These are phyloP conservation scores for Brevimyrus niger DNA, from an alignment of 2,113 vertebrate species.

Conservation along the genomic window DNA sequence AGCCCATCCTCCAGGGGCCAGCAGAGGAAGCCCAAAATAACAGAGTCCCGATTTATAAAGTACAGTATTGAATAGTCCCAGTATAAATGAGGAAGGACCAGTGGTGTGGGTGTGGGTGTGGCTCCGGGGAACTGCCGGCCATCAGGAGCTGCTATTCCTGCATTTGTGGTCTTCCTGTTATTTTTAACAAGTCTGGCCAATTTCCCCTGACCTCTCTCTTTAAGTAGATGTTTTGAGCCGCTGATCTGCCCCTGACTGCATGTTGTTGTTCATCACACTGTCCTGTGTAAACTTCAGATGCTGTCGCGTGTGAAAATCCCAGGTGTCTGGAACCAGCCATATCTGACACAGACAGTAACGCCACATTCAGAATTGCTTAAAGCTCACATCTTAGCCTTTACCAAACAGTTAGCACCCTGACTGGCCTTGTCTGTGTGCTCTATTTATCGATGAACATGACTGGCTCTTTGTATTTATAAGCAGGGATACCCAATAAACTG, in stretches of 20 bases:
- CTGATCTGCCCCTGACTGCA: not conserved
- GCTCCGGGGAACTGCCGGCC: not conserved
- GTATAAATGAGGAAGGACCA: not conserved
- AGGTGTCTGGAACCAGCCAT: not conserved
- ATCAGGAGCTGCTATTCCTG: not conserved
- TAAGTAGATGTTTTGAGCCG: not conserved
- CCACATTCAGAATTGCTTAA: not conserved
- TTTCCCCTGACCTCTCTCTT: not conserved
- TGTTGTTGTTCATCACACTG: not conserved
- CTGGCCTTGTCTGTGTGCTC: not conserved
- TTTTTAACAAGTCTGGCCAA: not conserved
- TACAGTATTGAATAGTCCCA: not conserved
- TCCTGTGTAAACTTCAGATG: not conserved
- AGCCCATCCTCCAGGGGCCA: not conserved
- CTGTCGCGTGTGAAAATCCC: not conserved
- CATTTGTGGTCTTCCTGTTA: not conserved
- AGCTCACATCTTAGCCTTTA: not conserved
- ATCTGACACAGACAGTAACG: not conserved
- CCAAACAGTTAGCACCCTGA: not conserved
- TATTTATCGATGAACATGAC: not conserved
- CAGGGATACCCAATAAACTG: not conserved
- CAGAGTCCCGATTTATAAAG: not conserved
- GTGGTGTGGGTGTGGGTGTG: not conserved
- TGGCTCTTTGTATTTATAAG: not conserved
- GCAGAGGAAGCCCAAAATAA: not conserved